Evolutionary conservation across 2,888 invertebrate genomes (phyloP), one percentile per base, ranked within the genome.

Genomic region (Phortica okadai): DNA sequence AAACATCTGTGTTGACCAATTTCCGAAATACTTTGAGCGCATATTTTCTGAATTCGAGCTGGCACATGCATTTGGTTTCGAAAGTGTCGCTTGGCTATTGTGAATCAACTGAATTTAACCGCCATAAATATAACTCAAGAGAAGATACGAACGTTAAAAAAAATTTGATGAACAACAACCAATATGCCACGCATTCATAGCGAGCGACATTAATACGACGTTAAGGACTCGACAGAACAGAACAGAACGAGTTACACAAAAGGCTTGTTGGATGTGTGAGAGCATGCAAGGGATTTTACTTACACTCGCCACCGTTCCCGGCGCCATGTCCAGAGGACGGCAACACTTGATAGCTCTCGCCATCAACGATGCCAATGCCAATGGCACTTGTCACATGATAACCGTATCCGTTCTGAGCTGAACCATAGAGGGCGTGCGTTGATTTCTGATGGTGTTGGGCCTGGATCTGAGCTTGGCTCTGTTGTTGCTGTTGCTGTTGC

Each of bases 321-420:
- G 33, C 69, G 54, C 80, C 82, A 58, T 84, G 84, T 81, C 84
- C 84, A 75, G 81, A 82, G 79, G 89, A 82, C 78, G 90, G 89
- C 82, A 90, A 81, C 84, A 90, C 88, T 90, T 90, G 89, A 89
- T 90, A 90, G 87, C 87, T 90, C 79, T 89, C 90, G 79, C 89
- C 82, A 81, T 90, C 89, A 80, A 84, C 86, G 25, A 70, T 33
- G 21, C 70, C 70, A 3, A 70, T 25, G 82, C 90, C 90, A 80
- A 89, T 85, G 82, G 85, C 89, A 85, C 88, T 90, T 87, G 90
- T 90, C 89, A 90, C 87, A 82, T 90, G 89, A 87, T 90, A 90
- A 81, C 89, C 90, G 80, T 90, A 90, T 75, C 89, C 89, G 80
- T 89, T 90, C 78, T 83, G 82, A 41, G 82, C 75, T 33, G 74